A percentile compares a stretch with the other conserved stretches of the same genome.
phyloP scores from a whole-genome alignment of 1,140 invertebrate species.

The Proctacanthus coquilletti region DNA sequence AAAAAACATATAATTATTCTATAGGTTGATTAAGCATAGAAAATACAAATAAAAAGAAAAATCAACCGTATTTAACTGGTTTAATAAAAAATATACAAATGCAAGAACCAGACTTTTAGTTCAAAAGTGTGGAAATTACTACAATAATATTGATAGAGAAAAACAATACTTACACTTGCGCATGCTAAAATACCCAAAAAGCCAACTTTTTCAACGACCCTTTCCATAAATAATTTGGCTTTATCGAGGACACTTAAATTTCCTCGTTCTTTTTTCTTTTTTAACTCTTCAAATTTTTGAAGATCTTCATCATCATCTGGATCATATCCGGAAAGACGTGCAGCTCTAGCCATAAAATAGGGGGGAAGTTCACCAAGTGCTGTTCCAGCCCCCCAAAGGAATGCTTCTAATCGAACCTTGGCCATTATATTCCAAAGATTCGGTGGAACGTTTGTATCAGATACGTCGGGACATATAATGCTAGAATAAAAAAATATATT shows the following conservation, averaged over 20 bases:
- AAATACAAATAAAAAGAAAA: too few species aligned
- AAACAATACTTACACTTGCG: slow-evolving; percentile 58
- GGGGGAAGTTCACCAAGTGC: slow-evolving; percentile 92
- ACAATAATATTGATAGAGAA: slow-evolving; percentile 2
- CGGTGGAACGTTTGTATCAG: slow-evolving; percentile 40
- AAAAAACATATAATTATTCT: slow-evolving; percentile 8
- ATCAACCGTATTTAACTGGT: too few species aligned
- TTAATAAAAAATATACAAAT: too few species aligned
- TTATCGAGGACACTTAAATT: slow-evolving; percentile 53
- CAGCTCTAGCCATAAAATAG: slow-evolving; percentile 95
- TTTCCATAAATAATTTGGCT: slow-evolving; percentile 76
- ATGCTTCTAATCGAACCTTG: slow-evolving; percentile 91
- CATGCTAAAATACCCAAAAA: slow-evolving; percentile 96
- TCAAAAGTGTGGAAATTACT: not conserved
- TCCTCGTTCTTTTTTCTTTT: slow-evolving; percentile 44
- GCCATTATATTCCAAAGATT: slow-evolving; percentile 81
- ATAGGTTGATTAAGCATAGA: too few species aligned
- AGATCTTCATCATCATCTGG: slow-evolving; percentile 60
- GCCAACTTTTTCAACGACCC: slow-evolving; percentile 85
- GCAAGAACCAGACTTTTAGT: too few species aligned
- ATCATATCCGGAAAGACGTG: slow-evolving; percentile 57
- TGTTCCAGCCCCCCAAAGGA: slow-evolving; percentile 96
- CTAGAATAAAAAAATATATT: slow-evolving; percentile 28
- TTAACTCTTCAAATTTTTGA: slow-evolving; percentile 56
- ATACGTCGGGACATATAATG: slow-evolving; percentile 59